Evolutionary conservation across 2,797 vertebrate species (phyloP).

Genomic region (Catharus ustulatus): DNA sequence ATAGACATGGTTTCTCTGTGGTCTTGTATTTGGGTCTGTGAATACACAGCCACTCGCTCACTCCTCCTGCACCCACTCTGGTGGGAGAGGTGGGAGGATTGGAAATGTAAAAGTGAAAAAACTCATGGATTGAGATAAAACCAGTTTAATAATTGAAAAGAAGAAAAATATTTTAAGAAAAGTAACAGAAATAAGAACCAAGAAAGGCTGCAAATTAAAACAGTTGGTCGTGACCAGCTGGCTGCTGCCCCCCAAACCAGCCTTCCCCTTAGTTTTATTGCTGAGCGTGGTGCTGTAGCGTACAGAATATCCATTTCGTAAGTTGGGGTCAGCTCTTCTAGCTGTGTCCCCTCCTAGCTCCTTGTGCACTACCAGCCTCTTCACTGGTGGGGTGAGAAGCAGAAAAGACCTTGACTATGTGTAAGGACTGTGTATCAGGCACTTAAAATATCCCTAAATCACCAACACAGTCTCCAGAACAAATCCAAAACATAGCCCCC

Average conservation of each 20-base stretch:
- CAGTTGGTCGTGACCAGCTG: background rate
- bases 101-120: background rate
- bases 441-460: background rate
- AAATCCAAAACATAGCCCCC: background rate
- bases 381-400: background rate
- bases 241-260: background rate
- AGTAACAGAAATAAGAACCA: background rate
- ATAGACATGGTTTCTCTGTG: background rate
- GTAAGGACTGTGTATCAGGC: background rate
- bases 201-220: background rate
- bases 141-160: background rate
- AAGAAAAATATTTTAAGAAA: background rate
- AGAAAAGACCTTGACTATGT: background rate
- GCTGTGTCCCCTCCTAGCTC: background rate
- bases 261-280: background rate
- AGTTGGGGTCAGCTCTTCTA: background rate
- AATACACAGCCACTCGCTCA: background rate
- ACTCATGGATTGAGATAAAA: background rate
- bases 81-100: fast-evolving
- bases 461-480: background rate
- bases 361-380: background rate
- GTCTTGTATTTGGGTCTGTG: background rate
- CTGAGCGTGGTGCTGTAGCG: fast-evolving
- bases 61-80: background rate
- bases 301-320: background rate